A percentile compares a stretch with the other conserved stretches of the same genome.
phyloP scores from a whole-genome alignment of 2,113 vertebrate genomes.

The Panurus biarmicus region DNA sequence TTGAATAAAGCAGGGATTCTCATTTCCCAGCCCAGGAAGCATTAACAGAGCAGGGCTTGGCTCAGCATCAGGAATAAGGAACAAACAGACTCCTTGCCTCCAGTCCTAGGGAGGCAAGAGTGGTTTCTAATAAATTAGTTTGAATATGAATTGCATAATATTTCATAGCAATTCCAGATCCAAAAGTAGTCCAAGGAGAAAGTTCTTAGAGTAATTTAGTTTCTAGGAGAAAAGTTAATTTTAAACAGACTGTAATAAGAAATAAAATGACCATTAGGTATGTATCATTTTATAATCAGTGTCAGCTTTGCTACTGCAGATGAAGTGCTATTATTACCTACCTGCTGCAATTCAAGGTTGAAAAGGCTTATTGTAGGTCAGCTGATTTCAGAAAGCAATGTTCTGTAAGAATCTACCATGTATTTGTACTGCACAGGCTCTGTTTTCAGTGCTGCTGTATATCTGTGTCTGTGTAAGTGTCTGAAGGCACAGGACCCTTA shows the following conservation, averaged over 20 bases:
- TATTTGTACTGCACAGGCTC: not conserved
- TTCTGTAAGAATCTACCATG: not conserved
- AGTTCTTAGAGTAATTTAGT: not conserved
- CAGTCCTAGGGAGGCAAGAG: not conserved
- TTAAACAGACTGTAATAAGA: not conserved
- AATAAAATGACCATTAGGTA: not conserved
- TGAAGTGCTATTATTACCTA: not conserved
- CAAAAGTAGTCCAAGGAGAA: not conserved
- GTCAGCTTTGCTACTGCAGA: not conserved
- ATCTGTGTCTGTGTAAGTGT: rapidly evolving
- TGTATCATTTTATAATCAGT: not conserved
- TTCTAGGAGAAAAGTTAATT: not conserved
- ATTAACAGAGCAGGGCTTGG: not conserved
- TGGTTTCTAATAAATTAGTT: not conserved
- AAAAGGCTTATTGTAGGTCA: not conserved
- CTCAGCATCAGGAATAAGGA: not conserved
- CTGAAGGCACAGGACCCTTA: not conserved
- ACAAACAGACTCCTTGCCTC: not conserved
- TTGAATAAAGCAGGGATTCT: not conserved
- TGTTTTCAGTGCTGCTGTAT: not conserved
- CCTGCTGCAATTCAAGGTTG: not conserved
- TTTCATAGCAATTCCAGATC: not conserved
- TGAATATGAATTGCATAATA: not conserved
- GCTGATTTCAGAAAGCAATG: not conserved
- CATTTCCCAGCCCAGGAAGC: not conserved